Conservation (phyloP, 2,888 invertebrate species). For the Thecophora atra region DNA sequence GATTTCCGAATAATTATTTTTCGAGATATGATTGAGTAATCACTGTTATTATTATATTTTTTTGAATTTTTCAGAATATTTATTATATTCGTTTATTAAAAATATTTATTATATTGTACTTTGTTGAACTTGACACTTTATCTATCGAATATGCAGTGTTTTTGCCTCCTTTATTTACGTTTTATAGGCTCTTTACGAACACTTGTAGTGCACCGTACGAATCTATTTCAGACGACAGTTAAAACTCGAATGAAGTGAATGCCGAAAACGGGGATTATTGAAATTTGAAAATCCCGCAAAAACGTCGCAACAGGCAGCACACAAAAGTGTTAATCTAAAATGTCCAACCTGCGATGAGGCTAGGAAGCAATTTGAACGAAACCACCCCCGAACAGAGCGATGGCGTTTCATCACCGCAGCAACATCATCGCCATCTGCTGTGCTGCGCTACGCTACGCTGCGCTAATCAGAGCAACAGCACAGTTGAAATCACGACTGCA, state of each 20-base stretch:
- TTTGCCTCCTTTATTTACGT: too few species aligned
- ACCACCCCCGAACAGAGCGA: conserved; percentile 39
- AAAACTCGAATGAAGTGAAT: conserved; percentile 66
- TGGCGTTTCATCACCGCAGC: conserved; percentile 32
- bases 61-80: too few species aligned
- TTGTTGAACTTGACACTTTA: too few species aligned
- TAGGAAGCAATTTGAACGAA: conserved; percentile 9
- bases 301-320: conserved; percentile 42
- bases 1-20: too few species aligned
- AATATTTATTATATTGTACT: too few species aligned
- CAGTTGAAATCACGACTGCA: conserved; percentile 41
- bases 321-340: conserved; percentile 50
- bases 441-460: conserved; percentile 40
- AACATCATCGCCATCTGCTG: conserved; percentile 42
- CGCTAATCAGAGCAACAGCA: conserved; percentile 35
- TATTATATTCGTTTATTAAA: too few species aligned
- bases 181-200: not conserved
- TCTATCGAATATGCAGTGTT: too few species aligned
- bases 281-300: conserved; percentile 50
- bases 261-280: conserved; percentile 43
- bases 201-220: conserved; percentile 19
- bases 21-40: too few species aligned
- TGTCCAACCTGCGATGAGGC: conserved; percentile 36
- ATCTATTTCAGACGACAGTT: conserved; percentile 64
- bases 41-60: too few species aligned